A percentile compares a stretch with the other conserved stretches of the same genome.
phyloP scores from a whole-genome alignment of 2,888 invertebrate species.

The Athalia rosae region DNA sequence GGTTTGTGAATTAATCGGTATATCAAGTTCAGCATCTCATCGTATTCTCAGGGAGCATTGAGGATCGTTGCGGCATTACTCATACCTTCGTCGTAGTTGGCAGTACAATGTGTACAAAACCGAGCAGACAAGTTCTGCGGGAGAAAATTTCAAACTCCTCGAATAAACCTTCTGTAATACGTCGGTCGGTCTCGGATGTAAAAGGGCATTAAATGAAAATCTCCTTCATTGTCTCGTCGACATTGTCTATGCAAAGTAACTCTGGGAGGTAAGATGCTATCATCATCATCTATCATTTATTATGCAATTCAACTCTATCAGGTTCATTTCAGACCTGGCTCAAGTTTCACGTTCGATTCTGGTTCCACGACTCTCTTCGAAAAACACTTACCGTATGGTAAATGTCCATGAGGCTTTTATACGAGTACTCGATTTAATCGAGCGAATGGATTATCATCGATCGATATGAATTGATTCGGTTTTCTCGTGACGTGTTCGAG shows the following conservation, averaged over 20 bases:
- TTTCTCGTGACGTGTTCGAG: no score
- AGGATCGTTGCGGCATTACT: neutral
- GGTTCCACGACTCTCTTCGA: neutral
- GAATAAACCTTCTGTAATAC: conserved; percentile 17
- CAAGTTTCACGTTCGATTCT: conserved; percentile 23
- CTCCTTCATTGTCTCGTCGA: conserved; percentile 34
- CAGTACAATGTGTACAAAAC: neutral
- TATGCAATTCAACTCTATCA: conserved; percentile 34
- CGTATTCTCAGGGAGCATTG: neutral
- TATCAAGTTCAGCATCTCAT: conserved; percentile 10
- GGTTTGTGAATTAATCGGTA: neutral
- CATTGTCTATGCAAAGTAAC: conserved; percentile 40
- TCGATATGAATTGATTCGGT: no score
- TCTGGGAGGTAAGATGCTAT: conserved; percentile 19
- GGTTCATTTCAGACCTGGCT: conserved; percentile 19
- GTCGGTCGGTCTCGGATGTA: conserved; percentile 16
- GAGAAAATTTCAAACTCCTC: neutral
- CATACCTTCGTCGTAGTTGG: neutral
- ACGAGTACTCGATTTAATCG: no score
- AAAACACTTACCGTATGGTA: neutral
- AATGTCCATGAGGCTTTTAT: no score
- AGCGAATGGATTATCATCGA: no score
- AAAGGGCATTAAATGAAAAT: conserved; percentile 38
- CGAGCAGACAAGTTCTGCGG: neutral
- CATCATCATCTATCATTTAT: no score